Evolutionary conservation across 2,113 vertebrate genomes (phyloP).

Genomic region (Origma solitaria): DNA sequence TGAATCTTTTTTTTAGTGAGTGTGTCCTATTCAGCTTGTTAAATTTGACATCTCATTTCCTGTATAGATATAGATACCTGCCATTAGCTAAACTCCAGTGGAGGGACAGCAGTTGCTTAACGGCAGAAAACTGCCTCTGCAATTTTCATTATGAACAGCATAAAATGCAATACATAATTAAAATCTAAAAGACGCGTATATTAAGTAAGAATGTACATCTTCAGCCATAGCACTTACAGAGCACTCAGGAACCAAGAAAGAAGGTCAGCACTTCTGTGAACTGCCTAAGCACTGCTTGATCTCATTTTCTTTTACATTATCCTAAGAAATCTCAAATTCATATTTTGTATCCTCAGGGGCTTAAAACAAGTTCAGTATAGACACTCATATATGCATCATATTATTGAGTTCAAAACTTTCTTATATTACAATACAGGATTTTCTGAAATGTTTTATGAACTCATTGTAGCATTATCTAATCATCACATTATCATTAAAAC

Average conservation of each 20-base stretch:
- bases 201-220: not conserved
- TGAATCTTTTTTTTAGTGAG: not conserved
- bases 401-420: not conserved
- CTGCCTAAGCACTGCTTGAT: not conserved
- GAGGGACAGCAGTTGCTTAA: not conserved
- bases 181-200: not conserved
- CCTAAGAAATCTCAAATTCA: not conserved
- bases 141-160: not conserved
- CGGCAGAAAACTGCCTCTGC: not conserved
- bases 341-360: not conserved
- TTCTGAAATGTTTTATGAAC: not conserved
- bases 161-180: not conserved
- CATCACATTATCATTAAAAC: not conserved
- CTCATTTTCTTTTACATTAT: not conserved
- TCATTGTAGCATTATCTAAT: not conserved
- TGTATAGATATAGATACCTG: not conserved
- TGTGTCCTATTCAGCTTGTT: not conserved
- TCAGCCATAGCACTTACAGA: not conserved
- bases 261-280: not conserved
- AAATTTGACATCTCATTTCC: not conserved
- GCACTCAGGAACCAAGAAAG: not conserved
- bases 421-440: not conserved
- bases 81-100: not conserved
- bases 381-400: not conserved
- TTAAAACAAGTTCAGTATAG: not conserved